phyloP scores from a whole-genome alignment of 2,888 invertebrate genomes.

The Drosophila cyrtoloma region DNA sequence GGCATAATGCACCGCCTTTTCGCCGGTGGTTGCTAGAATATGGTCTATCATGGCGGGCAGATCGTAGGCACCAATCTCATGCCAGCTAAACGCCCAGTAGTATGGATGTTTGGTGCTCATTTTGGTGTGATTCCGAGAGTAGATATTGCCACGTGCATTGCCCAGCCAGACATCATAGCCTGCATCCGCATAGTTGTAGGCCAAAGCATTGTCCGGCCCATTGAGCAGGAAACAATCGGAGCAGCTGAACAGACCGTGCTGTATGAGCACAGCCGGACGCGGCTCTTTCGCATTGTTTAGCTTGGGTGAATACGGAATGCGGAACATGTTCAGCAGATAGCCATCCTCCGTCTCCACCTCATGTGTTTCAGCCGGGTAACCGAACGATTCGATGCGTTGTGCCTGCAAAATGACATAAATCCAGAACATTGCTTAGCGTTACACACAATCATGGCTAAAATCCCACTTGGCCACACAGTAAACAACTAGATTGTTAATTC shows the following conservation, averaged over 20 bases:
- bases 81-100: slow-evolving; percentile 87
- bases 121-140: slow-evolving; percentile 86
- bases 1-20: slow-evolving; percentile 86
- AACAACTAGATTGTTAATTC: background rate
- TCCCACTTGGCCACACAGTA: background rate
- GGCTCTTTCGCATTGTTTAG: slow-evolving; percentile 83
- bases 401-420: slow-evolving; percentile 51
- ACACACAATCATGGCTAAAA: background rate
- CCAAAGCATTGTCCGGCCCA: slow-evolving; percentile 88
- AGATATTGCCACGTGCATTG: slow-evolving; percentile 89
- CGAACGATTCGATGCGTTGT: slow-evolving; percentile 75
- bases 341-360: slow-evolving; percentile 92
- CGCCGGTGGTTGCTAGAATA: slow-evolving; percentile 85
- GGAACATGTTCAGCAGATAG: slow-evolving; percentile 92
- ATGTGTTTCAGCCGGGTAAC: slow-evolving; percentile 90
- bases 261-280: slow-evolving; percentile 88
- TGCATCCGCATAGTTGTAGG: slow-evolving; percentile 86
- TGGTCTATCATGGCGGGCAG: slow-evolving; percentile 88
- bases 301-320: slow-evolving; percentile 88
- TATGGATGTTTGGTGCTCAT: slow-evolving; percentile 67
- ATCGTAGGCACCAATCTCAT: slow-evolving; percentile 86
- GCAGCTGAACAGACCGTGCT: slow-evolving; percentile 90
- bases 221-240: slow-evolving; percentile 91
- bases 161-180: slow-evolving; percentile 88
- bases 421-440: background rate